Base-by-base conservation (phyloP, 2,797 vertebrate species). In the Tiaroga cobitis region DNA sequence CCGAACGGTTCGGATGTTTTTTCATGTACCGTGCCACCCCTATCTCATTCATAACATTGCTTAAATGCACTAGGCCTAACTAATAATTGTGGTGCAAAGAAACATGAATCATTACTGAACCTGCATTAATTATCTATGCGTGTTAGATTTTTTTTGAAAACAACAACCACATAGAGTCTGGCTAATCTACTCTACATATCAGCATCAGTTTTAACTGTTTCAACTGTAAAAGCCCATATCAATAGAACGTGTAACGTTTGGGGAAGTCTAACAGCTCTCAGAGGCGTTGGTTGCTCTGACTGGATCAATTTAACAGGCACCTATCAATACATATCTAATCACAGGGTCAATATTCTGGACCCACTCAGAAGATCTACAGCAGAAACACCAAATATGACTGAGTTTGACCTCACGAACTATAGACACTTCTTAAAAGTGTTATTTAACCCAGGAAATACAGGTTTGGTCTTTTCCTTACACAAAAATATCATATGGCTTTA, bases 291-390 rank as follows among this genome's bases (percentile, higher is more conserved):
- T 21, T 72, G 51, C 21, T 72, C 54, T 43, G 76, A 72, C 21
- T 61, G 16, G 29, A 85, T 85, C 39, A 68, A 61, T 72, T 63
- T 63, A 54, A 63, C 68, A 63, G 26, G 39, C 8, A 72, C 19
- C 65, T 61, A 61, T 78, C 76, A 84, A 69, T 49, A n/a, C 37
- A 56, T 8, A 59, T 70, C 75, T 59, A 79, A 79, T 46, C 26
- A 84, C 15, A 18, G 29, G 2, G 39, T 79, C 75, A 84, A 69
- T 69, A 69, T 69, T 56, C 19, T 39, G 10, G 43, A 83, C 41
- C 32, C 61, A 59, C 24, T 78, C 2, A 26, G 56, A 51, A 15
- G 15, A 63, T 74, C 19, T 74, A 13, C 11, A 76, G 15, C 43
- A 67, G 34, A 19, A 54, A 67, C 41, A 46, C 19, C 18, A 56